These are phyloP conservation scores for Carollia perspicillata DNA, from an alignment of 2,113 vertebrate species.

Conservation along the genomic window DNA sequence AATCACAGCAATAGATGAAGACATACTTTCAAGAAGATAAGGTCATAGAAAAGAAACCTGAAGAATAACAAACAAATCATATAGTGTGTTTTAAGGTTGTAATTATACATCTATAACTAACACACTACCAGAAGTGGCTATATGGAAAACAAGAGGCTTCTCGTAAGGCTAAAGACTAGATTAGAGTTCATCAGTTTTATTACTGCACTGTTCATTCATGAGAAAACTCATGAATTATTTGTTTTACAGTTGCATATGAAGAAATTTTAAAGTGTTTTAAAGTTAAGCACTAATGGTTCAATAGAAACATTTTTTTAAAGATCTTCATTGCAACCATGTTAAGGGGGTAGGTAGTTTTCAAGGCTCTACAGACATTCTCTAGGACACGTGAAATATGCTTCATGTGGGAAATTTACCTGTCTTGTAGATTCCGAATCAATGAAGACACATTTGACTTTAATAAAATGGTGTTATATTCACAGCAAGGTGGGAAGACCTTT, in stretches of 20 bases:
- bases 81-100: neutral
- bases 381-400: neutral
- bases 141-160: neutral
- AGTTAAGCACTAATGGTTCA: neutral
- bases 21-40: neutral
- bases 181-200: neutral
- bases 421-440: neutral
- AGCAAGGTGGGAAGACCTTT: neutral
- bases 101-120: neutral
- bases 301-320: neutral
- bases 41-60: neutral
- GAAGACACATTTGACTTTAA: neutral
- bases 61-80: neutral
- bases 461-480: neutral
- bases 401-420: neutral
- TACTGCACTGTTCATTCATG: neutral
- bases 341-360: fast-evolving
- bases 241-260: neutral
- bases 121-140: neutral
- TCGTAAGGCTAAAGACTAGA: neutral
- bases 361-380: neutral
- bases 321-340: neutral
- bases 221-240: neutral
- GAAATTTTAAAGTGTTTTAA: neutral
- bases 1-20: neutral